Evolutionary conservation across 1,140 invertebrate species (phyloP), one percentile per base, ranked within the genome.

Genomic region (Eciton burchellii): DNA sequence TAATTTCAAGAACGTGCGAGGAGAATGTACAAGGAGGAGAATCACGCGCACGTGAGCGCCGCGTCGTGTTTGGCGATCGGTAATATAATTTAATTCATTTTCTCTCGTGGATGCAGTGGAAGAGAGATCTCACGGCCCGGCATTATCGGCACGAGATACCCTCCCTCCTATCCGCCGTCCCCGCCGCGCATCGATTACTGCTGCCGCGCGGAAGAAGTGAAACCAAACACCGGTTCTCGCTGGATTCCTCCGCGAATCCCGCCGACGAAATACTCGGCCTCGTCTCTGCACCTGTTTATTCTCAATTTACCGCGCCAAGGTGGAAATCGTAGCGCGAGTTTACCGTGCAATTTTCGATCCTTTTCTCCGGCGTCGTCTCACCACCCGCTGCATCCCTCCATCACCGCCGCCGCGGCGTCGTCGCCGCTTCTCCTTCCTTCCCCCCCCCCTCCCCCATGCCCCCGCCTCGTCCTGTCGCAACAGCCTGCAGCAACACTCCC

Each of bases 271-370:
- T 81, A 72, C 70, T 81, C 57, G 56, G 47, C 21, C 76, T 72
- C 79, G 65, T 65, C 68, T 65, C 68, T 49, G 41, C 29, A 49
- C 60, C 82, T 90, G 88, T 90, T 90, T 90, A 89, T 88, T 88
- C 84, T 82, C 86, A 90, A 89, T 90, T 90, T 89, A 83, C 70
- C 70, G 66, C 60, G 81, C 57, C 65, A 62, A 82, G 72, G 84
- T 83, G 70, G 82, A 88, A 90, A 89, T 89, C 81, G 81, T 57
- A 82, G 84, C 77, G 77, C 77, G 84, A 89, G 88, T 90, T 89
- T 90, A 86, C 72, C 86, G 66, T 88, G 86, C 87, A 89, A 90
- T 90, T 90, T 90, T 88, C 84, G 72, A 84, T 86, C 82, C 84
- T 79, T 76, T 82, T 77, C 66, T 81, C 60, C 62, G 59, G 35